Percentiles rank a stretch among this genome's conserved stretches.
These are phyloP conservation scores for Chloroceryle inda DNA, from an alignment of 2,797 vertebrate genomes.

Conservation along the genomic window DNA sequence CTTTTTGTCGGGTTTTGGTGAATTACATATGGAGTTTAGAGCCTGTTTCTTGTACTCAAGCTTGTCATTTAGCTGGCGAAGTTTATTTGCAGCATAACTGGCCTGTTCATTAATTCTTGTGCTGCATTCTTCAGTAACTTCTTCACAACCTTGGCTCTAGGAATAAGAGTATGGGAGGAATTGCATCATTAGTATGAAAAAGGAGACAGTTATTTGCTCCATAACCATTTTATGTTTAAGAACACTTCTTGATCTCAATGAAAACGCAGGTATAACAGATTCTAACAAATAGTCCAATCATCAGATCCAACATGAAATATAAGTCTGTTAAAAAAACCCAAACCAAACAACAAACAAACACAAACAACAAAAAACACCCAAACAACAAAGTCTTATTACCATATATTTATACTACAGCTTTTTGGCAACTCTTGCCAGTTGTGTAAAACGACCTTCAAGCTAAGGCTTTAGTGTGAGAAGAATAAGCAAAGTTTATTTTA, in stretches of 20 bases:
- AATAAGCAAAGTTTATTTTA: constrained; percentile 3
- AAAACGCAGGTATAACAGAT: background rate
- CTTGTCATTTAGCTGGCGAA: constrained; percentile 92
- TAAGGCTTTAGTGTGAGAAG: background rate
- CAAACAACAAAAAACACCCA: background rate
- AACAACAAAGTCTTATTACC: background rate
- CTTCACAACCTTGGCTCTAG: constrained; percentile 87
- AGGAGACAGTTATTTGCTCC: background rate
- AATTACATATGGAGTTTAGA: constrained; percentile 93
- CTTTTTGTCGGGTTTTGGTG: constrained; percentile 98
- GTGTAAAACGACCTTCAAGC: background rate
- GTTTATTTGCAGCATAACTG: constrained; percentile 93
- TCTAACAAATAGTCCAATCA: background rate
- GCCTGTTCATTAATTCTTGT: constrained; percentile 92
- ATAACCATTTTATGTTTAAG: background rate
- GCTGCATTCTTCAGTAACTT: constrained; percentile 87
- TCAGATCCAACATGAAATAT: background rate
- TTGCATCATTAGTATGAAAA: background rate
- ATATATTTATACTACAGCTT: background rate
- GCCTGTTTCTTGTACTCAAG: constrained; percentile 97
- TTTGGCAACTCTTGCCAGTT: background rate
- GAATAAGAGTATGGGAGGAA: background rate
- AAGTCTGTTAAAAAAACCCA: background rate
- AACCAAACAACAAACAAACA: background rate
- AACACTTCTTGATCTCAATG: background rate